Evolutionary conservation across 2,888 invertebrate genomes (phyloP), one percentile per base, ranked within the genome.

Genomic region (Heliconius hortense): DNA sequence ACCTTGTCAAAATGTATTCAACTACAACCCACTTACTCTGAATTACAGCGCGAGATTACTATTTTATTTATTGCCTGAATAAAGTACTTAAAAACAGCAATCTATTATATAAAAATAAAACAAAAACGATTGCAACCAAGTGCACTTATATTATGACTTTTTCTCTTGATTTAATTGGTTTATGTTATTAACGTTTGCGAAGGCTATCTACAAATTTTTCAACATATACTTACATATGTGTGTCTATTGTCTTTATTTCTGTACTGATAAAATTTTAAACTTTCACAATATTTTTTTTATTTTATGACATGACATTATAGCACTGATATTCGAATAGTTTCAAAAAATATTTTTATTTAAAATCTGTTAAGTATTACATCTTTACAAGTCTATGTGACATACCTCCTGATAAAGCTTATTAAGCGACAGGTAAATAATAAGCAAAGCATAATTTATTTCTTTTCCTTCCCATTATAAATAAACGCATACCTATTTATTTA

Each of bases 1-100:
- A 48, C 10, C 48, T 48, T 74, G 74, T 69, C 74, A 69, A 69
- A 74, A 59, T 74, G 63, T 62, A 69, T 69, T 63, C 63, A 35
- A 63, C 62, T 74, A 15, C 69, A 60, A 53, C 69, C 69, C 48
- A 68, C 62, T 60, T 68, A 72, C 24, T 48, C 18, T 72, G 72
- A 72, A 48, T 53, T 72, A 64, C 67, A 67, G 56, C 24, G 59
- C 43, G 18, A 39, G 18, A 21, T 48, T 68, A 21, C 21, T 67
- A 67, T 39, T 60, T 59, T 59, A 43, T 56, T 56, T 56, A n/a
- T 59, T 24, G 26, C 26, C 5, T 59, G 18, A 39, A 28, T 15
- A 43, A 67, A 67, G 15, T 31, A 43, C 43, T 26, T 48, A 48
- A 31, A 21, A 35, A 64, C 1, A 31, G 1, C 5, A 5, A 39